These are phyloP conservation scores for Galeruca laticollis DNA, from an alignment of 2,888 invertebrate genomes.

Conservation along the genomic window DNA sequence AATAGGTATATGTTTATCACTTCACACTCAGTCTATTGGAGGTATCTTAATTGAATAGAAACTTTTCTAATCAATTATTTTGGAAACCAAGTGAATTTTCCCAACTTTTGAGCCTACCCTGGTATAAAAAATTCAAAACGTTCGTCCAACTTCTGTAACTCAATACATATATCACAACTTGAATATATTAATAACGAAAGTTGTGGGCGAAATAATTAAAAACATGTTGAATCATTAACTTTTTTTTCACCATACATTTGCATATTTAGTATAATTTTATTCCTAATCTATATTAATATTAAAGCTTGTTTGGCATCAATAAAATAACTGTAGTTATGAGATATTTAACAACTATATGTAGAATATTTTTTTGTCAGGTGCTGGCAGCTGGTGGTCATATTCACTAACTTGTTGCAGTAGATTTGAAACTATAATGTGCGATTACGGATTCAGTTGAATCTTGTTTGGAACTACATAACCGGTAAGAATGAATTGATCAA, in stretches of 20 bases:
- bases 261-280: constrained; percentile 29
- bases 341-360: not conserved
- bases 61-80: not conserved
- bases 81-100: not conserved
- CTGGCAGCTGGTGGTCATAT: no score
- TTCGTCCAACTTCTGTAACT: constrained; percentile 13
- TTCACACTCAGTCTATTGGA: no score
- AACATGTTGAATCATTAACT: constrained; percentile 24
- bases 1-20: no score
- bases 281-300: constrained; percentile 13
- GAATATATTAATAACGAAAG: constrained; percentile 25
- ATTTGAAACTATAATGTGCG: no score
- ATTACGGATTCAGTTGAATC: no score
- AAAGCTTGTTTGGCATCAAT: constrained; percentile 1
- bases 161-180: constrained; percentile 18
- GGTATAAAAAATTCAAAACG: not conserved
- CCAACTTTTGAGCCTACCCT: not conserved
- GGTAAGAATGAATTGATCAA: no score
- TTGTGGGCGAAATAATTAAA: constrained; percentile 29
- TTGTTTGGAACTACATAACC: no score
- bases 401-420: no score
- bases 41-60: no score
- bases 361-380: not conserved
- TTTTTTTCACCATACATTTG: constrained; percentile 20
- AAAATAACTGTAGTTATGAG: constrained; percentile 4